Evolutionary conservation across 2,888 invertebrate genomes (phyloP).

Genomic region (Busseola fusca): DNA sequence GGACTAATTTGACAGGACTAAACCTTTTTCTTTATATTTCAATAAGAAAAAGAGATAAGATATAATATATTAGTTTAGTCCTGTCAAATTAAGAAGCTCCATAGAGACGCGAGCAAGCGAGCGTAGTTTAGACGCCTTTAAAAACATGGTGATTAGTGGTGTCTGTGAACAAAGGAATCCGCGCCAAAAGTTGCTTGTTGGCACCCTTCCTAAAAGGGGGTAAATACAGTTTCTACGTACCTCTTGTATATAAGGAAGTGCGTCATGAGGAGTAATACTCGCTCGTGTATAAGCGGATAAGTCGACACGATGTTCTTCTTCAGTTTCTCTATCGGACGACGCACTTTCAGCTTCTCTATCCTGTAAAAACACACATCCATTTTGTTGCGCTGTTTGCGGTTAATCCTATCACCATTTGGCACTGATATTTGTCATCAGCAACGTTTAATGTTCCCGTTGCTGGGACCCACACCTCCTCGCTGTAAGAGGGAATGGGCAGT

Average conservation of each 20-base stretch:
- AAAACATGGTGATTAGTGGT: no score
- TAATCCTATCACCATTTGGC: background rate
- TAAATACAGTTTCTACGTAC: slow-evolving; percentile 58
- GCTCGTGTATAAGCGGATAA: slow-evolving; percentile 92
- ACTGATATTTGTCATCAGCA: background rate
- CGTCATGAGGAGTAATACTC: slow-evolving; percentile 89
- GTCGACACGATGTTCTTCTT: slow-evolving; percentile 88
- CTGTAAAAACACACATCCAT: slow-evolving; percentile 59
- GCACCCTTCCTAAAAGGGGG: background rate
- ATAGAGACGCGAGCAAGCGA: no score
- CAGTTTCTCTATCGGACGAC: slow-evolving; percentile 76
- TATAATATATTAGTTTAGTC: no score
- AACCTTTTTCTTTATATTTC: no score
- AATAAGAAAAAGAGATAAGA: no score
- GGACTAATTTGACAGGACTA: no score
- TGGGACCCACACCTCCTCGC: no score
- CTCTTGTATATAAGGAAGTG: slow-evolving; percentile 91
- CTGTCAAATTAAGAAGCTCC: no score
- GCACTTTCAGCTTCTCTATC: slow-evolving; percentile 76
- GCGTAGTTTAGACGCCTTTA: no score
- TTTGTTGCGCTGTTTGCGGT: background rate
- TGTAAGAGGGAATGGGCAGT: no score
- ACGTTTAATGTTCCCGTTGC: background rate
- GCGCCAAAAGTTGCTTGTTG: no score
- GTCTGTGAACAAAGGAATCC: no score